These are phyloP conservation scores for Agraylea sexmaculata DNA, from an alignment of 1,140 invertebrate genomes.

Conservation along the genomic window DNA sequence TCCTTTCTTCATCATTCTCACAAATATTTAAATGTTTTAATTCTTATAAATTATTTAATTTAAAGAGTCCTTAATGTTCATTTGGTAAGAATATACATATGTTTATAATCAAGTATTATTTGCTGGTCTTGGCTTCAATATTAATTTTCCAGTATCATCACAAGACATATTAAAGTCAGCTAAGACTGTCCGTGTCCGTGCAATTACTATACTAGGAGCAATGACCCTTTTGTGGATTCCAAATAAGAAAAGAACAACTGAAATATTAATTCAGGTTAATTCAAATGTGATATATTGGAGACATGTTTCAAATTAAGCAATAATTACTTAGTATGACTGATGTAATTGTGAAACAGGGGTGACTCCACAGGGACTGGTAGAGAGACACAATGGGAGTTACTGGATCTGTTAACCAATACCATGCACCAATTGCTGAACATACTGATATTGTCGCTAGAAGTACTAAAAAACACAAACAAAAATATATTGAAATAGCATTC, in stretches of 20 bases:
- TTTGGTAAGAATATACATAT: background rate
- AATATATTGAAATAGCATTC: background rate
- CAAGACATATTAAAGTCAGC: conserved; percentile 97
- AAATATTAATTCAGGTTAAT: conserved; percentile 28
- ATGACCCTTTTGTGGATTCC: conserved; percentile 93
- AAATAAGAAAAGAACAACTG: conserved; percentile 76
- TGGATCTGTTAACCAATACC: conserved; percentile 90
- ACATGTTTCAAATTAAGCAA: too few species aligned
- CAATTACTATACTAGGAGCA: conserved; percentile 90
- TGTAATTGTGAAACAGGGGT: conserved; percentile 92
- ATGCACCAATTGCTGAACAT: conserved; percentile 83
- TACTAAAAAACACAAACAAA: conserved; percentile 48
- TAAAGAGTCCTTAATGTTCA: background rate
- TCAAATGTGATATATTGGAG: conserved; percentile 8
- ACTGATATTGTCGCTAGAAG: conserved; percentile 71
- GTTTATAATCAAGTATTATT: background rate
- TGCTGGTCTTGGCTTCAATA: conserved; percentile 68
- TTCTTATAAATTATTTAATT: conserved; percentile 2
- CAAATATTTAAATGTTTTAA: background rate
- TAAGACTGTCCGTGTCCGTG: conserved; percentile 75
- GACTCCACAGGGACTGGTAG: conserved; percentile 82
- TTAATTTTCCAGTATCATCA: conserved; percentile 89
- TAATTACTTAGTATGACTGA: conserved; percentile 64
- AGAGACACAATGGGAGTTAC: conserved; percentile 78
- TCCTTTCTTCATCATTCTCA: background rate